Conservation (phyloP, 2,113 vertebrate species). For the Periophthalmus modestus region DNA sequence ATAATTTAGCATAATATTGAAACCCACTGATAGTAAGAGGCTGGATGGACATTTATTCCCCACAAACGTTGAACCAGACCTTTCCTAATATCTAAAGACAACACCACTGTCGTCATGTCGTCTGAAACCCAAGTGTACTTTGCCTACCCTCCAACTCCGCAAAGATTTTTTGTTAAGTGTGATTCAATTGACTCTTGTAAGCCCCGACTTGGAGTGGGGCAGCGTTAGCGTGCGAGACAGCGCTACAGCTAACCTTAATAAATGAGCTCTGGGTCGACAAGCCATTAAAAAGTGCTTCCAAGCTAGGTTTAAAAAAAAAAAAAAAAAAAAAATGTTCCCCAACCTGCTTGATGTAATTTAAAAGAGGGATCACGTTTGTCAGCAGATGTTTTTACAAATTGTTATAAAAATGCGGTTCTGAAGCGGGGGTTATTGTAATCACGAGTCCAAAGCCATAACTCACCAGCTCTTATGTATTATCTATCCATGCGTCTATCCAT, state of each 20-base stretch:
- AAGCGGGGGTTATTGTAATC: slow-evolving; percentile 37
- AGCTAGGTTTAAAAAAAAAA: slow-evolving; percentile 47
- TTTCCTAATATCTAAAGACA: not conserved
- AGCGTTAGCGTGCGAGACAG: slow-evolving; percentile 27
- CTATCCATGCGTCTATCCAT: slow-evolving; percentile 17
- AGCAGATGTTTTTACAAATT: slow-evolving; percentile 33
- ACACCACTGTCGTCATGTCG: too few relatives aligned
- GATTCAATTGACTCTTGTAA: not conserved
- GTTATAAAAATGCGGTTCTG: slow-evolving; percentile 43
- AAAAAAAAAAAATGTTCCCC: slow-evolving; percentile 24
- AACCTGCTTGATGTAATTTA: slow-evolving; percentile 50
- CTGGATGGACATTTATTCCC: too few relatives aligned
- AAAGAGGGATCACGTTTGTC: slow-evolving; percentile 44
- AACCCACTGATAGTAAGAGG: too few relatives aligned
- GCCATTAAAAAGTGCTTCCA: slow-evolving; percentile 59
- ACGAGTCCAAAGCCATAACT: slow-evolving; percentile 17
- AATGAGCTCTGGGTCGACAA: slow-evolving; percentile 39
- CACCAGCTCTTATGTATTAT: slow-evolving; percentile 1
- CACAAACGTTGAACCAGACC: not conserved
- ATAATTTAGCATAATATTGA: too few relatives aligned
- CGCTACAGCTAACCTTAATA: slow-evolving; percentile 52
- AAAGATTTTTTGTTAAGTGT: not conserved
- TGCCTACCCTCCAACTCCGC: not conserved
- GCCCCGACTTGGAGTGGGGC: slow-evolving; percentile 12
- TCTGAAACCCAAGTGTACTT: not conserved